Evolutionary conservation across 2,113 vertebrate species (phyloP).

Genomic region (Gracilinanus agilis): DNA sequence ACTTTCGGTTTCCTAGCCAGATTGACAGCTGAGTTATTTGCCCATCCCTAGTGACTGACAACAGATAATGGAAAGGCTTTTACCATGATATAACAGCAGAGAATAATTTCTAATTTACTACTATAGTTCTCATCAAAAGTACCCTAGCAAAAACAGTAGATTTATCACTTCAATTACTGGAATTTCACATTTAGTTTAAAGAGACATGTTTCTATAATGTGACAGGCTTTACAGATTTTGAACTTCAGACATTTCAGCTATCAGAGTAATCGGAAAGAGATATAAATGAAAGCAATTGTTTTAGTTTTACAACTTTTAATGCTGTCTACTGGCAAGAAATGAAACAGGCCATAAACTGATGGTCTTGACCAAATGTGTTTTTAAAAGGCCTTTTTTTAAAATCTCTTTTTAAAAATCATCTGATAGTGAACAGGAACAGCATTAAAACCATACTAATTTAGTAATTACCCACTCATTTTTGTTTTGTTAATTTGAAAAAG

Average conservation of each 20-base stretch:
- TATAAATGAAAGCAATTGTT: slow-evolving; percentile 86
- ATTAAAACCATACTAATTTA: slow-evolving; percentile 68
- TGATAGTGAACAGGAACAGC: slow-evolving; percentile 64
- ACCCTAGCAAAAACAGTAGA: slow-evolving; percentile 89
- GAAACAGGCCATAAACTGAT: slow-evolving; percentile 83
- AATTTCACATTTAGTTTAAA: slow-evolving; percentile 97
- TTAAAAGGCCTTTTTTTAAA: slow-evolving; percentile 72
- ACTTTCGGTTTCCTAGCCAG: slow-evolving; percentile 86
- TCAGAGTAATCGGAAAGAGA: slow-evolving; percentile 88
- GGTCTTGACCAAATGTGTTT: slow-evolving; percentile 81
- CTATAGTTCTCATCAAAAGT: slow-evolving; percentile 91
- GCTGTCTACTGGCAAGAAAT: slow-evolving; percentile 82
- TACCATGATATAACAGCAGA: slow-evolving; percentile 89
- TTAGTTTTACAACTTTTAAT: slow-evolving; percentile 85
- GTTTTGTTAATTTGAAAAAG: neutral
- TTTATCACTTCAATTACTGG: slow-evolving; percentile 96
- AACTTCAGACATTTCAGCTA: slow-evolving; percentile 90
- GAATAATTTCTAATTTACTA: slow-evolving; percentile 95
- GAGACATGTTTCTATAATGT: slow-evolving; percentile 96
- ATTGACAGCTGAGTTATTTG: slow-evolving; percentile 93
- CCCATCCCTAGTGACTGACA: slow-evolving; percentile 91
- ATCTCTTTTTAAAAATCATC: slow-evolving; percentile 62
- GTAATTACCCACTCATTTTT: slow-evolving; percentile 68
- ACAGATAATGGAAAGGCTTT: slow-evolving; percentile 92
- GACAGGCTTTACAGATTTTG: slow-evolving; percentile 93